Percentiles rank a stretch among this genome's conserved stretches.
phyloP scores from a whole-genome alignment of 2,888 invertebrate genomes.

The Dicycla oo region DNA sequence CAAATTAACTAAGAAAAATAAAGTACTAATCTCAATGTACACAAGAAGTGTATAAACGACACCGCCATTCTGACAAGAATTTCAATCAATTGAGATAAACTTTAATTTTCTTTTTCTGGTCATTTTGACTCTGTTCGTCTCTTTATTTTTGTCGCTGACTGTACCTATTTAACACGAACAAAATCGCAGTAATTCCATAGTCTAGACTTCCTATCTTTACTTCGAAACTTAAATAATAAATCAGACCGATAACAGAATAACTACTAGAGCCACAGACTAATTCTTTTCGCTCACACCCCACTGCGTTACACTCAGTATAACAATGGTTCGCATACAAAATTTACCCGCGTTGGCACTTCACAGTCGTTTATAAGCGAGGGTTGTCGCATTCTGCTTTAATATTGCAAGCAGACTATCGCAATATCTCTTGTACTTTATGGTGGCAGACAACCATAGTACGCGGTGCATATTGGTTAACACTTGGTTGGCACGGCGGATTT shows the following conservation, averaged over 20 bases:
- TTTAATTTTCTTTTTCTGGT: background rate
- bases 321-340: constrained; percentile 37
- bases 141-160: background rate
- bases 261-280: constrained; percentile 38
- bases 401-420: constrained; percentile 58
- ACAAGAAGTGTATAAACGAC: background rate
- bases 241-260: constrained; percentile 54
- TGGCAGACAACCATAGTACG: constrained; percentile 21
- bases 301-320: constrained; percentile 30
- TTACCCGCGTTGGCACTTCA: constrained; percentile 39
- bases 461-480: constrained; percentile 36
- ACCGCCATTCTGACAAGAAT: background rate
- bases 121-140: background rate
- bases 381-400: constrained; percentile 57
- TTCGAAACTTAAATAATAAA: constrained; percentile 49
- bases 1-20: background rate
- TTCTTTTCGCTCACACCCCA: constrained; percentile 28
- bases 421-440: constrained; percentile 51
- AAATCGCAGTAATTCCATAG: constrained; percentile 11
- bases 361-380: constrained; percentile 41
- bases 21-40: background rate
- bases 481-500: constrained; percentile 9
- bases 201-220: constrained; percentile 39
- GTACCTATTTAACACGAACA: background rate
- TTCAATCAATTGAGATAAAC: too few species aligned